Evolutionary conservation across 2,113 vertebrate genomes (phyloP), one percentile per base, ranked within the genome.

Genomic region (Pluvianellus socialis): DNA sequence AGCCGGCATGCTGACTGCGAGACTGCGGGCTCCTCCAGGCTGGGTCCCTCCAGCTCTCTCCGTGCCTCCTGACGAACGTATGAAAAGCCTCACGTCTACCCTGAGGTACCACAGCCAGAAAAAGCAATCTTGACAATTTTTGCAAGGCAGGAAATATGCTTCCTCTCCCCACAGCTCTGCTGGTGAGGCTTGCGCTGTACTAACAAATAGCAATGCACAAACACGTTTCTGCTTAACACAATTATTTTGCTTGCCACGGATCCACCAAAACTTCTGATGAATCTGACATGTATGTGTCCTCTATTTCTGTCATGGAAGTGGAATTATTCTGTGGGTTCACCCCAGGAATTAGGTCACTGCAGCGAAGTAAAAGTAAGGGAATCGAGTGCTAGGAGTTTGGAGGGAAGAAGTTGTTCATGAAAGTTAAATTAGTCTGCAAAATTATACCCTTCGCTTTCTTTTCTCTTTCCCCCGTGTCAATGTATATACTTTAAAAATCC

Each of bases 1-100:
- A 47, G 21, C 2, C 2, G 1, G 40, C 30, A 65, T 0, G 1
- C 35, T 52, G 12, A 17, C 42, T 85, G 26, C 1, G 4, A 67
- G 47, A 42, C 13, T 2, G 2, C 1, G 4, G 32, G 10, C 19
- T 47, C 13, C 59, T 72, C 44, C 0, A 2, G 22, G n/a, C 20
- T 56, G 80, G 26, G 58, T 56, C 13, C 42, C 45, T 83, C 27
- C 65, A 42, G 30, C 68, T 80, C 40, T 44, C 27, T 58, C 61
- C 50, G 56, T 67, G 47, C 30, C 59, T 93, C 49, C 44, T 33
- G 47, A 66, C 0, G 0, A 80, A 53, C 35, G n/a, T 28, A n/a
- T 50, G n/a, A 85, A 75, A 93, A 77, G 17, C 61, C 58, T 93
- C 86, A 80, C 3, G 1, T 86, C 79, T 38, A 38, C 32, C 53